Conservation (phyloP, 2,113 vertebrate species). For the Coregonus clupeaformis region DNA sequence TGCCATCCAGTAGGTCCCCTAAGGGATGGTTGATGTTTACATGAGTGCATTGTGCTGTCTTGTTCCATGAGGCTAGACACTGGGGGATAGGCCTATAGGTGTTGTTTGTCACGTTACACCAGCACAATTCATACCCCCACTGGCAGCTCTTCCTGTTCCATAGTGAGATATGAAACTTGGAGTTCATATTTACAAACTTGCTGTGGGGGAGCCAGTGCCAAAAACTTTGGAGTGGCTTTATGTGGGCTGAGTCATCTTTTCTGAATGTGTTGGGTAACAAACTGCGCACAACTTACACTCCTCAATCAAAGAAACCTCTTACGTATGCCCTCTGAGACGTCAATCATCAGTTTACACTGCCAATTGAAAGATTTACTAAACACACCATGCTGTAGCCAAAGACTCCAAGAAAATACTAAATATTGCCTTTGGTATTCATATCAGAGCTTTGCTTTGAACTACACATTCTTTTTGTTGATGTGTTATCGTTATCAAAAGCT, state of each 20-base stretch:
- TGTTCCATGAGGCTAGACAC: background rate
- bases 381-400: no score
- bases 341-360: background rate
- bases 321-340: no score
- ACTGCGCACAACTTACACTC: background rate
- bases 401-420: no score
- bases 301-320: background rate
- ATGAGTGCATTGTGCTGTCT: no score
- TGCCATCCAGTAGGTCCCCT: no score
- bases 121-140: background rate
- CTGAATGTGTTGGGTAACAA: background rate
- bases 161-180: background rate
- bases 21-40: no score
- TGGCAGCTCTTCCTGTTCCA: background rate
- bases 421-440: no score
- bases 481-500: no score
- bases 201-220: background rate
- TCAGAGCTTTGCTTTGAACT: no score
- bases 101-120: no score
- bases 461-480: no score
- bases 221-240: background rate
- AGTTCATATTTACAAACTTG: background rate
- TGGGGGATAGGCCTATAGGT: background rate
- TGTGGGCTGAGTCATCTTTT: slow-evolving; percentile 5
- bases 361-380: no score